These are phyloP conservation scores for Aurelia sp. DNA, from an alignment of 30 jellyfish, hydroid and myxozoan genomes.

Conservation along the genomic window DNA sequence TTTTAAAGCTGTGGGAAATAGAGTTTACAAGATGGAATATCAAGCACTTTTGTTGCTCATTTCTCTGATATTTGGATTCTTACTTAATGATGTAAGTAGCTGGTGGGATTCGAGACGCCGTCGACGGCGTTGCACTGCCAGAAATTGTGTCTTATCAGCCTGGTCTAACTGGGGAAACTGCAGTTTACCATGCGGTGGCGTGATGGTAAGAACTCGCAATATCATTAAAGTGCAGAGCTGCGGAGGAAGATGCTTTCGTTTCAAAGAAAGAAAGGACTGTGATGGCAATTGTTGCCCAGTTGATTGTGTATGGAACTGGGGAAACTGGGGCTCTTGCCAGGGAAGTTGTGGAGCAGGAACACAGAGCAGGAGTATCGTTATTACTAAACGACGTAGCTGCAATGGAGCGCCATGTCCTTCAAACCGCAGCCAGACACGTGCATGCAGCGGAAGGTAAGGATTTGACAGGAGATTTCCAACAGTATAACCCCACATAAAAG, in stretches of 20 bases:
- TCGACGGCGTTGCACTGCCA: conserved; percentile 37
- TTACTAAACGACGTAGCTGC: conserved; percentile 26
- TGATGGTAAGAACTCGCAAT: conserved; percentile 9
- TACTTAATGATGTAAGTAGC: not conserved
- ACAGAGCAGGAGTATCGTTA: conserved; percentile 17
- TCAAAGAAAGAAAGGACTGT: conserved; percentile 2
- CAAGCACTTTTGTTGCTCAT: not conserved
- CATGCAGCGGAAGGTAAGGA: conserved; percentile 64
- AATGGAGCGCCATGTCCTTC: conserved; percentile 59
- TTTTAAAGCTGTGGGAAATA: no score
- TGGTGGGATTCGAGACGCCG: conserved; percentile 47
- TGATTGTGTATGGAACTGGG: conserved; percentile 37
- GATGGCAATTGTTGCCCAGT: conserved; percentile 34
- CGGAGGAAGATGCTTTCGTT: conserved; percentile 41
- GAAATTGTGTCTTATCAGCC: conserved; percentile 11
- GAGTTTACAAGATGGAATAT: not conserved
- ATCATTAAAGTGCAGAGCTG: conserved; percentile 16
- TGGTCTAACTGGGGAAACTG: conserved; percentile 53
- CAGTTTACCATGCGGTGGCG: conserved; percentile 47
- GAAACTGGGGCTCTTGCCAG: conserved; percentile 44
- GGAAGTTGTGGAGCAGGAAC: conserved; percentile 35
- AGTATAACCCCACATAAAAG: no score
- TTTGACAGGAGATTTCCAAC: no score
- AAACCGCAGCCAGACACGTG: not conserved
- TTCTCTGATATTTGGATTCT: not conserved